A percentile compares a stretch with the other conserved stretches of the same genome.
phyloP scores from a whole-genome alignment of 2,888 invertebrate genomes.

The Sisyra nigra region DNA sequence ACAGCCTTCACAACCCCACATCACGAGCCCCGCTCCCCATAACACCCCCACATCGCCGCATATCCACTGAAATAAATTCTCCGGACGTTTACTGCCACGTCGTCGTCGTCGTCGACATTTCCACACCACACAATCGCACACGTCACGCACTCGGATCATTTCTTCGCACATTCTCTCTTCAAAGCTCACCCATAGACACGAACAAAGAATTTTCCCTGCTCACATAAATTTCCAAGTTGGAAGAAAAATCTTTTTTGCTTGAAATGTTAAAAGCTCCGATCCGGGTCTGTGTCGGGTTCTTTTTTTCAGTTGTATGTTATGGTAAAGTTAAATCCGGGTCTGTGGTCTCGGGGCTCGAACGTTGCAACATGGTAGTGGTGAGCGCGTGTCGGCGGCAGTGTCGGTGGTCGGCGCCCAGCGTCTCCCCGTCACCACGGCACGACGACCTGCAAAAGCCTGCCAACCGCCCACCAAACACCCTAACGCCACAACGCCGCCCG shows the following conservation, averaged over 20 bases:
- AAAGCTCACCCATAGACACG: too few relatives aligned
- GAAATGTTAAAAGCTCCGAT: neutral
- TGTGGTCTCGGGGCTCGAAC: neutral
- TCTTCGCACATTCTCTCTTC: neutral
- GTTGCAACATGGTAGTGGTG: slow-evolving; percentile 9
- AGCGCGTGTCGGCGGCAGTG: slow-evolving; percentile 11
- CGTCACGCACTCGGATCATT: neutral
- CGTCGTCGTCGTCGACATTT: neutral
- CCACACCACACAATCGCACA: too few relatives aligned
- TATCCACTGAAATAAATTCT: neutral
- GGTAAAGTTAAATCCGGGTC: neutral
- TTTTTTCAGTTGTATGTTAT: too few relatives aligned
- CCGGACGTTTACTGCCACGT: too few relatives aligned
- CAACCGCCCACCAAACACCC: too few relatives aligned
- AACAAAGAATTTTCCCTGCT: too few relatives aligned
- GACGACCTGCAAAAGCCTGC: neutral
- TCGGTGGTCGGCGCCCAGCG: slow-evolving; percentile 13
- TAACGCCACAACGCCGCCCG: neutral
- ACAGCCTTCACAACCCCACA: neutral
- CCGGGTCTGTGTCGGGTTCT: too few relatives aligned
- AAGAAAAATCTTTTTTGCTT: neutral
- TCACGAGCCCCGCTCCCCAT: neutral
- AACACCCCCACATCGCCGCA: neutral
- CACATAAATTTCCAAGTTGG: neutral
- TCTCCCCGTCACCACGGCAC: neutral